Evolutionary conservation across 2,113 vertebrate species (phyloP).

Genomic region (Dunckerocampus dactyliophorus): DNA sequence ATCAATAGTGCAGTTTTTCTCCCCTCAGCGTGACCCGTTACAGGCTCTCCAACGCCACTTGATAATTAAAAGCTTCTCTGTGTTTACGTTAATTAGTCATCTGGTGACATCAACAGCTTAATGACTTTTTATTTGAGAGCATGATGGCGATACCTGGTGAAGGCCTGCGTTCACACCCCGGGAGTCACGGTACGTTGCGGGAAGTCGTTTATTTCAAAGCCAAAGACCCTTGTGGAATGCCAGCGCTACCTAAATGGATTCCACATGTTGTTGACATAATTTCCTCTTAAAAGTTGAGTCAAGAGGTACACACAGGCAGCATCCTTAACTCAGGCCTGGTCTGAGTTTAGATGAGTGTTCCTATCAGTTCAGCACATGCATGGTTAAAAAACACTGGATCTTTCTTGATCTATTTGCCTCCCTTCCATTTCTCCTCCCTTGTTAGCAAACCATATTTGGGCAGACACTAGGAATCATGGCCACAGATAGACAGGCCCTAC

Average conservation of each 20-base stretch:
- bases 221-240: constrained; percentile 48
- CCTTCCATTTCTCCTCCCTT: constrained; percentile 28
- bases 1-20: constrained; percentile 43
- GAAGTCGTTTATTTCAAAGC: constrained; percentile 28
- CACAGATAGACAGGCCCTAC: constrained; percentile 29
- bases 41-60: constrained; percentile 46
- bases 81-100: constrained; percentile 68
- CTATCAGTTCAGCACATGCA: not conserved
- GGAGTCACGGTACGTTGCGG: constrained; percentile 30
- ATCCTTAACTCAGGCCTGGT: constrained; percentile 36
- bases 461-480: constrained; percentile 29
- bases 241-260: constrained; percentile 60
- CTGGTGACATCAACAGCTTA: constrained; percentile 47
- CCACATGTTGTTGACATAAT: constrained; percentile 72
- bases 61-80: constrained; percentile 63
- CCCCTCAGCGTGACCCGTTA: constrained; percentile 53
- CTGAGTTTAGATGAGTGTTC: constrained; percentile 8
- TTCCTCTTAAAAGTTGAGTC: constrained; percentile 51
- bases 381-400: constrained; percentile 16
- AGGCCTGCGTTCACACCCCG: constrained; percentile 36
- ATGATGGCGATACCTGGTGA: constrained; percentile 39
- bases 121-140: constrained; percentile 32
- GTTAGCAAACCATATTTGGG: constrained; percentile 43
- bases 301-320: constrained; percentile 27
- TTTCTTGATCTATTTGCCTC: constrained; percentile 29